Conservation (phyloP, 2,888 invertebrate genomes). For the Muschampia plurimacula region DNA sequence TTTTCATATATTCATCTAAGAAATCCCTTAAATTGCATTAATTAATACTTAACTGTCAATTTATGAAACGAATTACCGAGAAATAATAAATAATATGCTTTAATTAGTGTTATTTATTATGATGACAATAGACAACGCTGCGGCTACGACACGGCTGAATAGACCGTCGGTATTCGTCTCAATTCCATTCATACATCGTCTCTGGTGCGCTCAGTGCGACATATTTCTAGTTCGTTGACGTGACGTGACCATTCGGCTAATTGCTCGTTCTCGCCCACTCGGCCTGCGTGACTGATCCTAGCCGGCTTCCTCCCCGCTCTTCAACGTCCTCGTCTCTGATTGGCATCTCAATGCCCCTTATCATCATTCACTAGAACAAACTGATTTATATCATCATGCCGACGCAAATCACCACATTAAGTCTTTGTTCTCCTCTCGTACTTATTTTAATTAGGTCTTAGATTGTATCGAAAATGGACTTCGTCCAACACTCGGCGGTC, state of each 20-base stretch:
- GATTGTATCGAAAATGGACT: slow-evolving; percentile 26
- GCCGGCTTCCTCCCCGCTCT: slow-evolving; percentile 59
- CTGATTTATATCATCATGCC: slow-evolving; percentile 52
- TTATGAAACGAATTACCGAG: neutral
- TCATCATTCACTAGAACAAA: slow-evolving; percentile 54
- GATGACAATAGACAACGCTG: slow-evolving; percentile 4
- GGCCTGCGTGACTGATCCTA: slow-evolving; percentile 58
- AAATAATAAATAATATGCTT: neutral
- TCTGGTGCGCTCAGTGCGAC: slow-evolving; percentile 44
- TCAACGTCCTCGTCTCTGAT: slow-evolving; percentile 57
- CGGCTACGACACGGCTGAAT: slow-evolving; percentile 13
- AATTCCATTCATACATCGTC: slow-evolving; percentile 48
- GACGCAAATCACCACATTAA: slow-evolving; percentile 33
- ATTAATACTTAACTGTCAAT: neutral
- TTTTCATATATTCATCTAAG: too few relatives aligned
- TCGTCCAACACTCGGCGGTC: slow-evolving; percentile 6
- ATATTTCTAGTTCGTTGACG: slow-evolving; percentile 68
- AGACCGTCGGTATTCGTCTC: slow-evolving; percentile 25
- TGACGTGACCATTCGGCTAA: slow-evolving; percentile 58
- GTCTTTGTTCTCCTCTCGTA: slow-evolving; percentile 49
- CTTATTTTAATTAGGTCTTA: slow-evolving; percentile 30
- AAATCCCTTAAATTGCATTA: neutral
- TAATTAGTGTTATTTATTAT: slow-evolving; percentile 12
- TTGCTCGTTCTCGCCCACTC: slow-evolving; percentile 69
- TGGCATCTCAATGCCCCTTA: slow-evolving; percentile 62